Base-by-base conservation (phyloP, 2,113 vertebrate genomes). In the Miniopterus natalensis region DNA sequence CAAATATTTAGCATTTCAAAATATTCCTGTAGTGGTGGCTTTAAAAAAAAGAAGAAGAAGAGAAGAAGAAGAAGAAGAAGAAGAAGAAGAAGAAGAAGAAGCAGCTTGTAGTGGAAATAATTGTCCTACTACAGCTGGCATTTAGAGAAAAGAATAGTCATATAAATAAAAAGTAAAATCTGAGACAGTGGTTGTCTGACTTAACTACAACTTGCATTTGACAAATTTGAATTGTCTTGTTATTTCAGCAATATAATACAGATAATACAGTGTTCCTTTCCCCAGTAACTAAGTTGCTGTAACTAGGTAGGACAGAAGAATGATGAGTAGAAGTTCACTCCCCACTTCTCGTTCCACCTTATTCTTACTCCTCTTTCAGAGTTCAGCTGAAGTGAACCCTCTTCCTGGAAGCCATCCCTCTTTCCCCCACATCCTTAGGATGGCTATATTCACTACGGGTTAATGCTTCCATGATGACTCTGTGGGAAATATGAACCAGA, bases 111-210 rank as follows among this genome's bases (percentile, higher is more conserved):
- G 40, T 92, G 29, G 57, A 87, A 92, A 93, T 81, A 84, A 95
- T 81, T 77, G 23, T 12, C n/a, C 40, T 65, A 55, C n/a, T 75
- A 49, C 5, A 57, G 29, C 14, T 92, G 53, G 79, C 84, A 95
- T 96, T 89, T 68, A 84, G 13, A 86, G 7, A 29, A 88, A 87
- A 89, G 13, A 87, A 78, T 96, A 91, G 4, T 7, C 53, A 20
- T 51, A 57, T 77, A 78, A 93, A 85, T 86, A 71, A 88, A 92
- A 96, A 84, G 40, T 55, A 87, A 66, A 93, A 66, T 87, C 75
- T 93, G 36, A 97, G 31, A 78, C 47, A 65, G 68, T 66, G 42
- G 73, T 66, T 81, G 14, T 88, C 68, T 74, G n/a, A 88, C 29
- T 93, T 80, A 89, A 84, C 29, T 42, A 79, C 47, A 94, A 73